Conservation (phyloP, 2,113 vertebrate genomes). For the Xerus inauris region DNA sequence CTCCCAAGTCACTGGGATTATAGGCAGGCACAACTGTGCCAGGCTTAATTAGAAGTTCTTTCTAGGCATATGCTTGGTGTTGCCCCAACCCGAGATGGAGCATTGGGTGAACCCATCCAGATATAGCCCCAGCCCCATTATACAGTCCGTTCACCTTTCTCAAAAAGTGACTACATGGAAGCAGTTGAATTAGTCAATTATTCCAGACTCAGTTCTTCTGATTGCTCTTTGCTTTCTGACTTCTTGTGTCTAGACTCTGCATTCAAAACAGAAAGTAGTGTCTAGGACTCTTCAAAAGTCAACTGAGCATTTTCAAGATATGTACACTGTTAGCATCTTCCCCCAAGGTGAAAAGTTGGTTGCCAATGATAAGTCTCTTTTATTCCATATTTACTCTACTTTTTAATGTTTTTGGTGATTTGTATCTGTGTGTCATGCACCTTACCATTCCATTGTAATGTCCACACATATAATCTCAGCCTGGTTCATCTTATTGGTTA, state of each 20-base stretch:
- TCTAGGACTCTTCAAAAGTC: neutral
- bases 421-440: neutral
- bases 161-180: neutral
- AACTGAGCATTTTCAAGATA: neutral
- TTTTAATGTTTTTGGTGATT: neutral
- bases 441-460: neutral
- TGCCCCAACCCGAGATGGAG: neutral
- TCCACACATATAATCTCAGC: neutral
- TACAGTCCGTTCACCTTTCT: too few species aligned
- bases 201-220: neutral
- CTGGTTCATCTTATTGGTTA: neutral
- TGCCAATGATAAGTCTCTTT: neutral
- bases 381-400: neutral
- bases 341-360: neutral
- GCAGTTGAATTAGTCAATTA: neutral
- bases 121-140: too few species aligned
- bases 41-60: neutral
- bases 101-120: neutral
- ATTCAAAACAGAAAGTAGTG: neutral
- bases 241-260: neutral
- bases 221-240: neutral
- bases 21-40: too few species aligned
- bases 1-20: too few species aligned
- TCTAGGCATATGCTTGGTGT: neutral
- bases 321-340: neutral